Evolutionary conservation across 2,113 vertebrate species (phyloP).

Genomic region (Tachycineta bicolor): DNA sequence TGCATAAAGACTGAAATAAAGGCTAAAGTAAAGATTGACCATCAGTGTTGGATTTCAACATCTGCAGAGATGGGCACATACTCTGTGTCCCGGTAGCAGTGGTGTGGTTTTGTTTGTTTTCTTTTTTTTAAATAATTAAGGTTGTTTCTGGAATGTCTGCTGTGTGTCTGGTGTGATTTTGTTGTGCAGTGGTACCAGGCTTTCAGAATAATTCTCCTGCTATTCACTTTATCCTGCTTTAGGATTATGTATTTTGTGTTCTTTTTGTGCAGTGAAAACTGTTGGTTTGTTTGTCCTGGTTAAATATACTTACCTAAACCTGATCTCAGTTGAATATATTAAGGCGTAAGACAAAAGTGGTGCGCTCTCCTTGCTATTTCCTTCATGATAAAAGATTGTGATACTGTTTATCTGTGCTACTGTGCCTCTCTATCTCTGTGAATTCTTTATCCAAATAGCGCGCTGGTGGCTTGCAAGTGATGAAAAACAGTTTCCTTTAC

Average conservation of each 20-base stretch:
- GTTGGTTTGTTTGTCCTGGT: neutral
- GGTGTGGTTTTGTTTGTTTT: neutral
- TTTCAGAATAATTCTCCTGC: neutral
- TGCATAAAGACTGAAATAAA: neutral
- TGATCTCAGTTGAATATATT: neutral
- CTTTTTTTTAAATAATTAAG: neutral
- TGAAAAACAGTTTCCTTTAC: constrained; percentile 65
- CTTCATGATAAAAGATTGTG: neutral
- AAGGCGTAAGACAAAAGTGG: neutral
- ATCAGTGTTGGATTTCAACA: neutral
- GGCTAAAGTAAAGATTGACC: neutral
- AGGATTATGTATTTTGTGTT: neutral
- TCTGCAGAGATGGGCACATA: too few species aligned
- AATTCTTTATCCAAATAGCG: constrained; percentile 36
- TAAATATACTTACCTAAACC: neutral
- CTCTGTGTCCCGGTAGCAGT: neutral
- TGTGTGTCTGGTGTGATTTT: neutral
- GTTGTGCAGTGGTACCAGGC: neutral
- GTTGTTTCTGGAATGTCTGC: neutral
- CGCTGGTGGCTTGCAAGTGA: constrained; percentile 57
- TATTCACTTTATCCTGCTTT: neutral
- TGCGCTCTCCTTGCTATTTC: neutral
- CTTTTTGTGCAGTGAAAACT: neutral
- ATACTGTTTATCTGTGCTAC: constrained; percentile 41
- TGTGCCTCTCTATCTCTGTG: constrained; percentile 45